Conservation (phyloP, 2,797 vertebrate genomes). For the Corythornis leucogaster region DNA sequence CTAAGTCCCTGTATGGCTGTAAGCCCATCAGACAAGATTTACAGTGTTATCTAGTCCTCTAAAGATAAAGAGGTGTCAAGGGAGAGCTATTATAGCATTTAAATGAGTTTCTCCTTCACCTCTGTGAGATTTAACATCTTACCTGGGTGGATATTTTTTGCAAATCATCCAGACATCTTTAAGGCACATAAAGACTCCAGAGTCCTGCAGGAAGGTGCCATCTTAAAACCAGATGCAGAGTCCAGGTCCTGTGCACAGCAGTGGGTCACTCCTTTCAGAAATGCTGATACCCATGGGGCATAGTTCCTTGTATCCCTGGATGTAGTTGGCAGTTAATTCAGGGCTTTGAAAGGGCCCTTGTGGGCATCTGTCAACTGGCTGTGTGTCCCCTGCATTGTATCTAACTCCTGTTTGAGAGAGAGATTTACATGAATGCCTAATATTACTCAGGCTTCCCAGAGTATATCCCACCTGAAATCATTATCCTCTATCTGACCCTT, state of each 20-base stretch:
- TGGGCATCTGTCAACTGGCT: neutral
- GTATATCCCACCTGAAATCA: neutral
- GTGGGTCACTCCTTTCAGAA: neutral
- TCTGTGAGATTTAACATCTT: neutral
- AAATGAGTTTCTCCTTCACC: neutral
- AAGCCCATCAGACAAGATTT: conserved; percentile 20
- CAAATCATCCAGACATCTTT: neutral
- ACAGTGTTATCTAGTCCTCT: neutral
- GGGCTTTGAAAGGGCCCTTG: neutral
- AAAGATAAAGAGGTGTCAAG: neutral
- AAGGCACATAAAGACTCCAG: neutral
- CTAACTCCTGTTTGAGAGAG: neutral
- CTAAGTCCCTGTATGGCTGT: neutral
- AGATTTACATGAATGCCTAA: neutral
- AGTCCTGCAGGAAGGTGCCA: neutral
- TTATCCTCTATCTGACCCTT: neutral
- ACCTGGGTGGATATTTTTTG: neutral
- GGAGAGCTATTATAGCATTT: neutral
- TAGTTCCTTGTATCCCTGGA: neutral
- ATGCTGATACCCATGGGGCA: neutral
- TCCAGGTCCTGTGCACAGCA: neutral
- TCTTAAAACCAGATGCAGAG: neutral
- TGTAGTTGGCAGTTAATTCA: neutral
- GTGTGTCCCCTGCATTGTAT: neutral
- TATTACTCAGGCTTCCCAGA: neutral